These are phyloP conservation scores for Cartodere bifasciata DNA, from an alignment of 2,888 invertebrate species.

Conservation along the genomic window DNA sequence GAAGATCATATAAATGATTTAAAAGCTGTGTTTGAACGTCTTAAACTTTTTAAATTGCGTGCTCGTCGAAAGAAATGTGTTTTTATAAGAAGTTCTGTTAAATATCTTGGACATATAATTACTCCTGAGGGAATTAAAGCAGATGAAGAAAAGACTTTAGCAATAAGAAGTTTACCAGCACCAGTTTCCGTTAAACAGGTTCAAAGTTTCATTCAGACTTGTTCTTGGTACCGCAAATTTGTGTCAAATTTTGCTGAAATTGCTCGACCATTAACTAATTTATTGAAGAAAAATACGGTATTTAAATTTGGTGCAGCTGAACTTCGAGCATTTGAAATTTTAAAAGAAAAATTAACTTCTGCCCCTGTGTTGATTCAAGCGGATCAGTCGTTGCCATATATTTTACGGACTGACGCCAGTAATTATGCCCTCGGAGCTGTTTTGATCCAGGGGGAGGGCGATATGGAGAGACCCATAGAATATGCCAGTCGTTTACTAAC, in stretches of 20 bases:
- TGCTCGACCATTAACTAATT: constrained; percentile 13
- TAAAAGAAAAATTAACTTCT: too few relatives aligned
- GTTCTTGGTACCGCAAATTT: constrained; percentile 15
- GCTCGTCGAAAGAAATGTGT: constrained; percentile 12
- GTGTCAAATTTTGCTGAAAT: constrained; percentile 13
- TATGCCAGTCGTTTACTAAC: too few relatives aligned
- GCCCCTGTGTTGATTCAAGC: too few relatives aligned
- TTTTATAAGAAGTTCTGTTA: constrained; percentile 9
- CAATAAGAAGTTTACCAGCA: constrained; percentile 12
- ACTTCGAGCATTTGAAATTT: constrained; percentile 14
- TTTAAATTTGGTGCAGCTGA: constrained; percentile 11
- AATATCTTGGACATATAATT: constrained; percentile 13
- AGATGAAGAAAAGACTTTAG: constrained; percentile 16
- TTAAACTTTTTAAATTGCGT: constrained; percentile 9
- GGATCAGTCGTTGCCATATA: too few relatives aligned
- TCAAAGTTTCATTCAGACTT: constrained; percentile 16
- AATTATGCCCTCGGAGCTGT: too few relatives aligned
- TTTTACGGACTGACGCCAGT: too few relatives aligned
- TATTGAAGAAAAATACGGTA: constrained; percentile 11
- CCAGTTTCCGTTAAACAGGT: constrained; percentile 16
- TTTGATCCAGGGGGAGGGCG: too few relatives aligned
- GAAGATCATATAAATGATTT: constrained; percentile 11
- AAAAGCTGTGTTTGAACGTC: constrained; percentile 6
- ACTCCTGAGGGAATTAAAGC: constrained; percentile 14
- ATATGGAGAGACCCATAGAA: too few relatives aligned